Base-by-base conservation (phyloP, 2,888 invertebrate species). In the Drosophila koepferae region DNA sequence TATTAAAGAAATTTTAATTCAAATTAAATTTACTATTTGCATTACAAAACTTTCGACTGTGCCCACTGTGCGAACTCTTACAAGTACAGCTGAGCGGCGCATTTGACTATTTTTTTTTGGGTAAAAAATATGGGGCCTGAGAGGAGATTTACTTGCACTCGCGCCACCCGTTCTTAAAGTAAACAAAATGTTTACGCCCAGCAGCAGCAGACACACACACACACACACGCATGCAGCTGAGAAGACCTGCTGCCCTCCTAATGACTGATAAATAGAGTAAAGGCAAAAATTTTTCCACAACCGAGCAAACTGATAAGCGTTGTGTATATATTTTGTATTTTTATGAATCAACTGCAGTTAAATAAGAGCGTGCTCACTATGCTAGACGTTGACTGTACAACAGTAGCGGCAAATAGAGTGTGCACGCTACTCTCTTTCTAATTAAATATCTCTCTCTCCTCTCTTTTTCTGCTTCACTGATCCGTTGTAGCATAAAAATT, bases 401-500 rank as follows among this genome's bases (percentile, higher is more conserved):
- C 66, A 49, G 53, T 71, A 48, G 53, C 36, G 74, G 65, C 60
- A 34, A 46, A 34, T 54, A 44, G 10, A 46, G 53, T 38, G 56
- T 28, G 41, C 9, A 41, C n/a, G 2, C 8, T 8, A 6, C 44
- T 44, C 66, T 43, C n/a, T 60, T 40, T 54, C 23, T 3, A 20
- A 31, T 53, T 53, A 14, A 51, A 18, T 3, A 40, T 23, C 28
- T 40, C n/a, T 14, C 46, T n/a, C 18, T 31, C 38, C 14, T 34
- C 38, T 16, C 16, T 16, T 6, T 38, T 44, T 51, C 28, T 23
- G 28, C 16, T 16, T 34, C 20, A 8, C 16, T 56, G 67, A 59
- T 64, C 63, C 60, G 31, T 56, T 54, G 74, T 74, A 86, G 81
- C 89, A 85, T 89, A 85, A 72, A 80, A 86, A 72, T 74, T 67